phyloP scores from a whole-genome alignment of 2,113 vertebrate species.

The Vicugna pacos region DNA sequence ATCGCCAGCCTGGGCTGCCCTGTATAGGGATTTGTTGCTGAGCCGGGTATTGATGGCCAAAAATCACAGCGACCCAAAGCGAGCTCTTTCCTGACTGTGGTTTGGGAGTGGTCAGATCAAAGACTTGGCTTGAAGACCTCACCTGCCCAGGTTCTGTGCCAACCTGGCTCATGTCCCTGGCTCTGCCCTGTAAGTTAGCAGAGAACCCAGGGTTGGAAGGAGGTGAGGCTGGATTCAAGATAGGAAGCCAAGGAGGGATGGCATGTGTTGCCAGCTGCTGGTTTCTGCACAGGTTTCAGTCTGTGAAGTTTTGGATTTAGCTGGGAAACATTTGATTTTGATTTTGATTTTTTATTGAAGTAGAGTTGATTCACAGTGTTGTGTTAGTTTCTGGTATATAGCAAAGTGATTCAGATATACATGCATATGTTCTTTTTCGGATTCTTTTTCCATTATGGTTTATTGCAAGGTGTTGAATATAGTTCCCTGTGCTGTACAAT shows the following conservation, averaged over 20 bases:
- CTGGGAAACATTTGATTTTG: neutral
- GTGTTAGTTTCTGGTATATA: no score
- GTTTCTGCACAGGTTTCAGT: neutral
- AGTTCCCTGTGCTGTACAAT: no score
- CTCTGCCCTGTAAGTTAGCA: neutral
- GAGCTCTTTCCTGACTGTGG: neutral
- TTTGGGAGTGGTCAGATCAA: neutral
- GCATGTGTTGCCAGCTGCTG: accelerated
- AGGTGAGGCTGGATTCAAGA: neutral
- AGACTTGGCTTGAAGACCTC: neutral
- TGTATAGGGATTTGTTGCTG: neutral
- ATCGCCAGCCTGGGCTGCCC: neutral
- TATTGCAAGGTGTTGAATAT: no score
- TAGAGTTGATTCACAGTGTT: no score
- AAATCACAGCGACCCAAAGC: neutral
- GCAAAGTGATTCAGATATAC: no score
- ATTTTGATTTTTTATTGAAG: no score
- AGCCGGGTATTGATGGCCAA: neutral
- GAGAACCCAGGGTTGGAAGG: neutral
- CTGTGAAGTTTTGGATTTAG: neutral
- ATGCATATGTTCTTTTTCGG: no score
- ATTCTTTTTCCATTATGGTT: no score
- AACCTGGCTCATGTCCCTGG: neutral
- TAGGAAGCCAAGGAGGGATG: neutral
- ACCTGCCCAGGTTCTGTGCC: neutral